Base-by-base conservation (phyloP, 2,888 invertebrate genomes). In the Platerodrilus igneus region DNA sequence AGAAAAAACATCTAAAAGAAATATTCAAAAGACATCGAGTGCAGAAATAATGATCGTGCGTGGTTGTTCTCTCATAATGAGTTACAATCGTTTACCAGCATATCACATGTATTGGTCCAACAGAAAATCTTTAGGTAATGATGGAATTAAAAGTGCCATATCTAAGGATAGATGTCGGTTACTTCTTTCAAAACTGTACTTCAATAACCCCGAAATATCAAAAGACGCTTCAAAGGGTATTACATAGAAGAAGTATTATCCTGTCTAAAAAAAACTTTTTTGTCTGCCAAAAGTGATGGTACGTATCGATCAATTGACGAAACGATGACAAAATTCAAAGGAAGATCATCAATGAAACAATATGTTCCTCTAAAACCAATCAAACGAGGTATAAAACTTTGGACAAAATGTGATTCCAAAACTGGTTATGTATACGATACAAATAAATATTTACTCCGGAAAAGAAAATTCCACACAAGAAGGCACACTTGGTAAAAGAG, bases 191-290 rank as follows among this genome's bases (percentile, higher is more conserved):
- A 38, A 38, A 38, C 18, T 42, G 14, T 38, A 38, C 28, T 33
- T 43, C 23, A 38, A 43, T 30, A 14, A 33, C 9, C 40, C 44
- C 21, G 14, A 47, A 14, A 39, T 43, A 35, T 45, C 45, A 9
- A 11, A 13, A 11, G 20, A 46, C 41, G 10, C 45, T 25, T 22
- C 37, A 49, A 51, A 37, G 31, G 23, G 9, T 51, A 47, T 29
- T 52, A 51, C 19, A 40, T 51, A 23, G 50, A 51, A 37, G 19
- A 51, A 37, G 19, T 52, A 20, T 20, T 50, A 19, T 18, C 31
- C 15, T 53, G 51, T 29, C 37, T 52, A 31, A 49, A 47, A 37
- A n/a, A 33, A 20, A 47, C 48, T 10, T 52, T 51, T 31, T 13
- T 9, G 4, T 45, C 13, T n/a, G n/a, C n/a, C n/a, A n/a, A n/a